These are phyloP conservation scores for Cephus sareptanus DNA, from an alignment of 2,888 invertebrate species.

Conservation along the genomic window DNA sequence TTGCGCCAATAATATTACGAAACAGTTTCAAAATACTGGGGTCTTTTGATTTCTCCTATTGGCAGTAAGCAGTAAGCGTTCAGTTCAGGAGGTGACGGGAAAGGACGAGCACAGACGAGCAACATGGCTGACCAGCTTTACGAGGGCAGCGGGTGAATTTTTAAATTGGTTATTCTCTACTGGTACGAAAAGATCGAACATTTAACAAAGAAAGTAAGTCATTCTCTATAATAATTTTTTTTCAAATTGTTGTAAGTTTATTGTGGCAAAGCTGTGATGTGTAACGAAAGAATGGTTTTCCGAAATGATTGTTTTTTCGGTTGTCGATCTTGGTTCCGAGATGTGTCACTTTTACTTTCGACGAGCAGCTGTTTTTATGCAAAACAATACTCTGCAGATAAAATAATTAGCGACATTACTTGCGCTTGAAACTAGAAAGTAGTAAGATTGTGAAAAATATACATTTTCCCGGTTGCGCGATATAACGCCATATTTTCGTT, in stretches of 20 bases:
- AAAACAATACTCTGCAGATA: background rate
- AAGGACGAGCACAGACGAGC: background rate
- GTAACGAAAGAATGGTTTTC: background rate
- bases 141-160: background rate
- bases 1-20: background rate
- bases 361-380: background rate
- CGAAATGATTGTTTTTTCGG: background rate
- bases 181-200: background rate
- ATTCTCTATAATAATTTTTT: background rate
- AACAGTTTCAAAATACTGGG: background rate
- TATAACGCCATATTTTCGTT: background rate
- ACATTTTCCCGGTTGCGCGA: background rate
- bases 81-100: background rate
- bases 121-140: background rate
- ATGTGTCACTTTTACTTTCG: background rate
- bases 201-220: background rate
- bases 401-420: background rate
- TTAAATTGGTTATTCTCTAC: background rate
- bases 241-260: background rate
- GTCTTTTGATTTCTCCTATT: background rate
- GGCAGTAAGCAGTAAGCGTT: background rate
- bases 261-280: background rate
- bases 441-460: background rate
- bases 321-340: background rate
- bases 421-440: background rate